phyloP scores from a whole-genome alignment of 2,888 invertebrate species.

The Chironomus tentans region DNA sequence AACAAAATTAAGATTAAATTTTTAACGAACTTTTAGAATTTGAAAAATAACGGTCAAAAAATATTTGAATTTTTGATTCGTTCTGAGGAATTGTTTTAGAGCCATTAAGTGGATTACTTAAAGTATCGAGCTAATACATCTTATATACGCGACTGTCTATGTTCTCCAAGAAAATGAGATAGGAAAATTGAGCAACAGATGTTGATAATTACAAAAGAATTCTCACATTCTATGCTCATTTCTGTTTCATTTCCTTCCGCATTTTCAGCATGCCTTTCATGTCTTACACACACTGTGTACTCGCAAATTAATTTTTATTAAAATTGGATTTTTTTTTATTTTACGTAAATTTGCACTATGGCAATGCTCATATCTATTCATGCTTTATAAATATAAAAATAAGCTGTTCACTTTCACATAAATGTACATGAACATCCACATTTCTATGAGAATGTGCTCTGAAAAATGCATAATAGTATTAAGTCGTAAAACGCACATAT shows the following conservation, averaged over 20 bases:
- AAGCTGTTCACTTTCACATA: not conserved
- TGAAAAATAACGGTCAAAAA: too few relatives aligned
- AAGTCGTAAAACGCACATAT: not conserved
- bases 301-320: not conserved
- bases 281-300: not conserved
- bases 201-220: conserved; percentile 3
- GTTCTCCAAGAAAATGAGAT: not conserved
- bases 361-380: too few relatives aligned
- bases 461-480: not conserved
- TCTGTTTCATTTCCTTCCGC: not conserved
- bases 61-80: too few relatives aligned
- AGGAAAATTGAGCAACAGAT: conserved; percentile 7
- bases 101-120: too few relatives aligned
- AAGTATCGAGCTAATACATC: too few relatives aligned
- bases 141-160: too few relatives aligned
- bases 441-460: not conserved
- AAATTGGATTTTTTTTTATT: not conserved
- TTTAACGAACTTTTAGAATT: too few relatives aligned
- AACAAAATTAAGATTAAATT: too few relatives aligned
- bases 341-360: too few relatives aligned
- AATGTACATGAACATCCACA: not conserved
- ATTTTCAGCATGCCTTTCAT: not conserved
- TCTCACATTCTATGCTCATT: not conserved
- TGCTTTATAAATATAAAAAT: not conserved
- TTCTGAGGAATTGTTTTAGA: too few relatives aligned